These are phyloP conservation scores for Pangasius djambal DNA, from an alignment of 2,797 vertebrate genomes.

Conservation along the genomic window DNA sequence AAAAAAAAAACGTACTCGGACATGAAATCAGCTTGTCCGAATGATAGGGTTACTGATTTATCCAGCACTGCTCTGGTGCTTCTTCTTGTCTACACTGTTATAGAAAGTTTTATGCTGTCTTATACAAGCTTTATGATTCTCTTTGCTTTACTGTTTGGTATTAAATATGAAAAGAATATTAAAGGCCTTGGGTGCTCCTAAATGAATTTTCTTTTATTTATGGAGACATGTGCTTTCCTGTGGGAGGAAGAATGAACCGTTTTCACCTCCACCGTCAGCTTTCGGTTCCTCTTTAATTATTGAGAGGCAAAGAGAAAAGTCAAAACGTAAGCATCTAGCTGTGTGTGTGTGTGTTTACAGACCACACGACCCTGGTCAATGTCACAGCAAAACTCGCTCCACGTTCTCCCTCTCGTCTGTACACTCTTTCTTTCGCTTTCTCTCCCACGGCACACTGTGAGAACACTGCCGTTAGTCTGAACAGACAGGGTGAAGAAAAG, in stretches of 20 bases:
- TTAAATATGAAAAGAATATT: neutral
- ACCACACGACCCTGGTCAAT: conserved; percentile 36
- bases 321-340: conserved; percentile 35
- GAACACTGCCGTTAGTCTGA: neutral
- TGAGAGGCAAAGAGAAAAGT: conserved; percentile 41
- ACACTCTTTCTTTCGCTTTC: conserved; percentile 17
- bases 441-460: neutral
- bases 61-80: neutral
- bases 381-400: conserved; percentile 20
- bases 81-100: neutral
- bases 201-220: neutral
- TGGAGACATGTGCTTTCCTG: neutral
- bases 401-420: conserved; percentile 37
- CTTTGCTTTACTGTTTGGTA: neutral
- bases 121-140: neutral
- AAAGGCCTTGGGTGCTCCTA: neutral
- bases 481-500: neutral
- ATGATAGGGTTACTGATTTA: neutral
- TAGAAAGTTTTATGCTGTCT: neutral
- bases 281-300: conserved; percentile 53
- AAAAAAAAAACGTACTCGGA: too few relatives aligned
- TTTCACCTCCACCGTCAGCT: conserved; percentile 40
- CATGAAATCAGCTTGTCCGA: neutral
- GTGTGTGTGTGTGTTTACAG: conserved; percentile 19
- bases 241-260: conserved; percentile 6